A percentile compares a stretch with the other conserved stretches of the same genome.
Conservation (phyloP, 1,140 invertebrate species). For the Diuraphis noxia region DNA sequence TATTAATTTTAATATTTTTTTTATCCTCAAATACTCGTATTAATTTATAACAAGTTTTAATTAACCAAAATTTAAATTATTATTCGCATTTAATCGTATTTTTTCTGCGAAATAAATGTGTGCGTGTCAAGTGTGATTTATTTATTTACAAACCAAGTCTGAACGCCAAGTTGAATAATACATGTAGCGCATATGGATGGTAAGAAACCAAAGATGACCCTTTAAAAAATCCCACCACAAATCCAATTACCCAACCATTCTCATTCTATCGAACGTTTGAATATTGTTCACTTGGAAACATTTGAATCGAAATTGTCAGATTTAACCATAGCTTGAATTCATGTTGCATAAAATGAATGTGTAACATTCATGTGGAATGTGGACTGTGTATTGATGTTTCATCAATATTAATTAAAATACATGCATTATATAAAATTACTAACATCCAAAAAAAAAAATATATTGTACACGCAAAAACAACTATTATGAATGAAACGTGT, state of each 20-base stretch:
- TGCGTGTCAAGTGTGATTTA: neutral
- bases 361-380: neutral
- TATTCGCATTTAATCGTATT: neutral
- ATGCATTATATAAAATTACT: neutral
- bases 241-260: neutral
- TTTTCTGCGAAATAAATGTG: neutral
- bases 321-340: neutral
- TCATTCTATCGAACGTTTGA: neutral
- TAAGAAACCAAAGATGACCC: neutral
- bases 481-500: neutral
- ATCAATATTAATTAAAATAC: constrained; percentile 27
- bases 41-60: neutral
- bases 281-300: neutral
- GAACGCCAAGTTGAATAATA: neutral
- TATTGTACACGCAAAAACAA: neutral
- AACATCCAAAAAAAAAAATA: neutral
- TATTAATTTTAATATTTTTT: neutral
- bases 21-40: neutral
- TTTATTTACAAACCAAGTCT: neutral
- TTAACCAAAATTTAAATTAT: neutral
- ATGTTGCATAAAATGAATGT: neutral
- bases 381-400: constrained; percentile 18
- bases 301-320: neutral
- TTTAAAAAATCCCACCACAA: neutral
- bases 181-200: neutral